Evolutionary conservation across 2,797 vertebrate species (phyloP).

Genomic region (Glossophaga mutica): DNA sequence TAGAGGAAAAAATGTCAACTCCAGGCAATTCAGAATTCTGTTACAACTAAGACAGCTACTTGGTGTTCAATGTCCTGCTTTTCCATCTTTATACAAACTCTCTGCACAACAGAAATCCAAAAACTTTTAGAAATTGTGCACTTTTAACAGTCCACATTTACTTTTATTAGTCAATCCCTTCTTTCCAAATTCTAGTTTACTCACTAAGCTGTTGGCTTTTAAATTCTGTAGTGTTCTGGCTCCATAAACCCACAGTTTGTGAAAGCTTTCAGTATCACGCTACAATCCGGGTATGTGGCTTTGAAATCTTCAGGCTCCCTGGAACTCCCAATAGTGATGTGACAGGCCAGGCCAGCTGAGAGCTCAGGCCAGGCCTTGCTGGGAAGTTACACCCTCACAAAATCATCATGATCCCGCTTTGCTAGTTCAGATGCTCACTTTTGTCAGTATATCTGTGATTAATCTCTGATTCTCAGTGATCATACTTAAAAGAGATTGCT

Average conservation of each 20-base stretch:
- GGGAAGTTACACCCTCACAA: background rate
- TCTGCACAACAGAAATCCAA: background rate
- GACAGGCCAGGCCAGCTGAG: background rate
- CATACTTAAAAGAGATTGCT: background rate
- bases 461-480: background rate
- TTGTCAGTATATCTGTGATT: background rate
- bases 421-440: background rate
- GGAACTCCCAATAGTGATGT: background rate
- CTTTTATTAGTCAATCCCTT: background rate
- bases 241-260: background rate
- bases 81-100: background rate
- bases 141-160: slow-evolving; percentile 7
- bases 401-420: background rate
- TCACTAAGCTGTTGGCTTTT: background rate
- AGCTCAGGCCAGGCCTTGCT: background rate
- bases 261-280: background rate
- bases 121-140: background rate
- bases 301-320: background rate
- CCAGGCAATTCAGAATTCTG: background rate
- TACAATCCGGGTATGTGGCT: background rate
- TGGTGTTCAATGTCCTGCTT: background rate
- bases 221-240: background rate
- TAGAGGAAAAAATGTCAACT: background rate
- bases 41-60: background rate
- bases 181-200: background rate